phyloP scores from a whole-genome alignment of 1,140 invertebrate genomes.

The Bombus ignitus region DNA sequence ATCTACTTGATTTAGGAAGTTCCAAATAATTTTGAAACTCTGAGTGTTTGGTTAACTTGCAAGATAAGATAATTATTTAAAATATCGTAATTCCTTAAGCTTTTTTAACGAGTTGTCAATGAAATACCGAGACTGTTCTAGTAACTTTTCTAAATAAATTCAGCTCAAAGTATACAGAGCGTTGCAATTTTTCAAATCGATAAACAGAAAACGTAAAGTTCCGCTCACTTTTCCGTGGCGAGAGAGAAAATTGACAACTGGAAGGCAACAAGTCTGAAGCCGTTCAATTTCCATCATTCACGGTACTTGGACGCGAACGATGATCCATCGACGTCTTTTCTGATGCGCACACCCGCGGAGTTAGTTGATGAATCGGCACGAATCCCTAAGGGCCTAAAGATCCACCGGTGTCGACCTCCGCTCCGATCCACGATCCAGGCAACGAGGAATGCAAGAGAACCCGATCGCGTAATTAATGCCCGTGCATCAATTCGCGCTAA shows the following conservation, averaged over 20 bases:
- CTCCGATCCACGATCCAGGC: conserved; percentile 56
- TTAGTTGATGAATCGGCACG: conserved; percentile 60
- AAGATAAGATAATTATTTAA: too few relatives aligned
- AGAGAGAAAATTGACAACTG: conserved; percentile 1
- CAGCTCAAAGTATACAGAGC: too few relatives aligned
- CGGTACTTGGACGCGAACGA: conserved; percentile 25
- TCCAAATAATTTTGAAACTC: neutral
- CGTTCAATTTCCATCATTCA: neutral
- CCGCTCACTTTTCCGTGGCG: too few relatives aligned
- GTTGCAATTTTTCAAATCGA: too few relatives aligned
- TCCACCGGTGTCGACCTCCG: conserved; percentile 50
- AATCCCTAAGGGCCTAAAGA: conserved; percentile 36
- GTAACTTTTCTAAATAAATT: too few relatives aligned
- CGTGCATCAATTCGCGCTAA: conserved; percentile 79
- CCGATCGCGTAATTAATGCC: conserved; percentile 78
- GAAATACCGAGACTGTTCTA: too few relatives aligned
- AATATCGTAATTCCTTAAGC: too few relatives aligned
- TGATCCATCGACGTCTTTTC: conserved; percentile 45
- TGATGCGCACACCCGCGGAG: conserved; percentile 33
- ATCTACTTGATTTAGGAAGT: neutral
- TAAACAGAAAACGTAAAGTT: too few relatives aligned
- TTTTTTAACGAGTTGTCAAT: too few relatives aligned
- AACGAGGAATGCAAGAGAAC: conserved; percentile 30
- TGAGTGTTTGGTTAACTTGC: too few relatives aligned
- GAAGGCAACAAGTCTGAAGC: too few relatives aligned